These are phyloP conservation scores for Bubalus kerabau DNA, from an alignment of 2,113 vertebrate genomes.

Conservation along the genomic window DNA sequence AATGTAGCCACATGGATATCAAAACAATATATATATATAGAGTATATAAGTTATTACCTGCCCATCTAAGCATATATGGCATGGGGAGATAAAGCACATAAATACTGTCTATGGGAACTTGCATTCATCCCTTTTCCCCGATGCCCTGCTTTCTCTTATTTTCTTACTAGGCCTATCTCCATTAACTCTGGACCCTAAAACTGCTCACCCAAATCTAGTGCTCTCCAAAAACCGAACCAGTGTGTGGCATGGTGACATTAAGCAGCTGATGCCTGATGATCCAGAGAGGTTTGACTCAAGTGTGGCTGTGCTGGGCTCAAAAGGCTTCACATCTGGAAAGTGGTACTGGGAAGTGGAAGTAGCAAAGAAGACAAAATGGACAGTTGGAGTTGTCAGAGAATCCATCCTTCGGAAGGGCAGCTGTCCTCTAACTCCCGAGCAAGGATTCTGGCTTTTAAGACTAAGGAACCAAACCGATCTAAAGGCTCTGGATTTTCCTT, in stretches of 20 bases:
- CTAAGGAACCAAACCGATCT: slow-evolving; percentile 74
- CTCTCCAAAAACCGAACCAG: slow-evolving; percentile 72
- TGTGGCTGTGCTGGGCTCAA: slow-evolving; percentile 73
- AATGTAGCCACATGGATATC: background rate
- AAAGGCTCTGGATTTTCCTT: slow-evolving; percentile 74
- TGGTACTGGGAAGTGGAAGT: slow-evolving; percentile 80
- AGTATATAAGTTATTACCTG: background rate
- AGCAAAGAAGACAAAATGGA: slow-evolving; percentile 79
- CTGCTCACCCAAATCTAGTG: slow-evolving; percentile 78
- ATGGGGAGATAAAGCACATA: background rate
- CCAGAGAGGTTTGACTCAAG: slow-evolving; percentile 78
- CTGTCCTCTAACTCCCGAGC: slow-evolving; percentile 74
- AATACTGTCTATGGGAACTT: background rate
- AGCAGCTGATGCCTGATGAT: slow-evolving; percentile 67
- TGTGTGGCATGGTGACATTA: slow-evolving; percentile 70
- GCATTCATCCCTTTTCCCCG: background rate
- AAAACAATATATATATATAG: background rate
- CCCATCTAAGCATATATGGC: background rate
- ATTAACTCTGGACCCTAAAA: slow-evolving; percentile 76
- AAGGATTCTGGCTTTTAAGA: slow-evolving; percentile 79
- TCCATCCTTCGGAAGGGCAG: slow-evolving; percentile 76
- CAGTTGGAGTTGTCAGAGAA: slow-evolving; percentile 74
- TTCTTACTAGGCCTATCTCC: slow-evolving; percentile 65
- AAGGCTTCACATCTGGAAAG: slow-evolving; percentile 74
- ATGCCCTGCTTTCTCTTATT: slow-evolving; percentile 15